Percentiles rank a stretch among this genome's conserved stretches.
Evolutionary conservation across 2,797 vertebrate genomes (phyloP).

Genomic region (Myotis myotis): DNA sequence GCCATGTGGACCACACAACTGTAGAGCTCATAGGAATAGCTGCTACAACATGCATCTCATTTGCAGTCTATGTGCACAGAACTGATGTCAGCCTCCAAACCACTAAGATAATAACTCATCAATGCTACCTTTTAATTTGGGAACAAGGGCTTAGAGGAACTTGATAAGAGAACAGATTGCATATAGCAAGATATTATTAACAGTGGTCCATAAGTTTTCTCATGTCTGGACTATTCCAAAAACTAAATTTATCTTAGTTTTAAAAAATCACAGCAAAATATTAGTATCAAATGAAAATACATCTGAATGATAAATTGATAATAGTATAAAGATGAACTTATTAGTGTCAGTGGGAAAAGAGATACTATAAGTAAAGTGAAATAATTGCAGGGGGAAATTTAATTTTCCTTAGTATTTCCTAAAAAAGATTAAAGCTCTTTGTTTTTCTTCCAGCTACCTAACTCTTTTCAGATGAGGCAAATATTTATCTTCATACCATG

Average conservation of each 20-base stretch:
- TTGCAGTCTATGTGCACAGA: background rate
- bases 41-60: background rate
- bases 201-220: constrained; percentile 19
- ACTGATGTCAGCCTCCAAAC: background rate
- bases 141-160: background rate
- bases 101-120: background rate
- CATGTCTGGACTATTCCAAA: constrained; percentile 28
- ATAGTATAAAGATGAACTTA: constrained; percentile 4
- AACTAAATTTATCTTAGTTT: constrained; percentile 46
- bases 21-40: background rate
- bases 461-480: constrained; percentile 82
- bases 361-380: background rate
- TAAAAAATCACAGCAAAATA: constrained; percentile 13
- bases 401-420: constrained; percentile 66
- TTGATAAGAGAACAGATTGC: background rate
- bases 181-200: background rate
- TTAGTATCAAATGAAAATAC: background rate
- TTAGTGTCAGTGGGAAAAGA: background rate
- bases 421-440: constrained; percentile 73
- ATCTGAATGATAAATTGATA: background rate
- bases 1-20: constrained; percentile 18
- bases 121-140: background rate
- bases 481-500: constrained; percentile 85
- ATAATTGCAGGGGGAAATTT: constrained; percentile 65
- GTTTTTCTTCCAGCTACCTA: constrained; percentile 74